Evolutionary conservation across 2,888 invertebrate genomes (phyloP).

Genomic region (Galeruca laticollis): DNA sequence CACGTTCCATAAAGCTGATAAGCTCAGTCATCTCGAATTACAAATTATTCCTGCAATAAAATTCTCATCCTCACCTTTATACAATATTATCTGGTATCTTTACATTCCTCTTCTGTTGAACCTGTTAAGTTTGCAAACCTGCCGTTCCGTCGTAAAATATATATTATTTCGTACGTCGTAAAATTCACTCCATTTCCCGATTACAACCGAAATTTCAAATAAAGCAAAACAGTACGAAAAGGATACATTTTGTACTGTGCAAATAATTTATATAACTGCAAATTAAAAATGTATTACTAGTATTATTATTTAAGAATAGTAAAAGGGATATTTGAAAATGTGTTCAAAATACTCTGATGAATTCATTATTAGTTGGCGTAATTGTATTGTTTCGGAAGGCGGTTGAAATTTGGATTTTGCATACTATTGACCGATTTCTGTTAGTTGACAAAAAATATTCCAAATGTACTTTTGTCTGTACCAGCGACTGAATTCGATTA

Average conservation of each 20-base stretch:
- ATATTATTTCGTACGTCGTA: constrained; percentile 21
- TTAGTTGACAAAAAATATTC: too few species aligned
- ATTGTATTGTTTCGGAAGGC: too few species aligned
- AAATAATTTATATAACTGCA: too few species aligned
- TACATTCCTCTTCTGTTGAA: constrained; percentile 8
- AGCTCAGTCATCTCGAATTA: background rate
- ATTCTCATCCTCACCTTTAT: constrained; percentile 6
- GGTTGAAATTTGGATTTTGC: too few species aligned
- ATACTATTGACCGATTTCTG: too few species aligned
- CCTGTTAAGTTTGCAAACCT: constrained; percentile 17
- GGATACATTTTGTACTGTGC: background rate
- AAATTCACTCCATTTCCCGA: constrained; percentile 32
- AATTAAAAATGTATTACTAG: too few species aligned
- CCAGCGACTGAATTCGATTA: too few species aligned
- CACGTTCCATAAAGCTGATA: constrained; percentile 1
- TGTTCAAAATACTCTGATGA: too few species aligned
- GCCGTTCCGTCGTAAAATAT: constrained; percentile 14
- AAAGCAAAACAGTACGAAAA: background rate
- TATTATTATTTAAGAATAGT: too few species aligned
- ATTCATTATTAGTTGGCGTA: too few species aligned
- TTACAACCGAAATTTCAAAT: constrained; percentile 30
- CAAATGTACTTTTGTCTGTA: too few species aligned
- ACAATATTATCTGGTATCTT: constrained; percentile 15
- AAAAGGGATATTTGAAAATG: too few species aligned
- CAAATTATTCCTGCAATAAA: constrained; percentile 6